Percentiles rank a stretch among this genome's conserved stretches.
Conservation (phyloP, 2,113 vertebrate genomes). For the Calyptommatus sinebrachiatus region DNA sequence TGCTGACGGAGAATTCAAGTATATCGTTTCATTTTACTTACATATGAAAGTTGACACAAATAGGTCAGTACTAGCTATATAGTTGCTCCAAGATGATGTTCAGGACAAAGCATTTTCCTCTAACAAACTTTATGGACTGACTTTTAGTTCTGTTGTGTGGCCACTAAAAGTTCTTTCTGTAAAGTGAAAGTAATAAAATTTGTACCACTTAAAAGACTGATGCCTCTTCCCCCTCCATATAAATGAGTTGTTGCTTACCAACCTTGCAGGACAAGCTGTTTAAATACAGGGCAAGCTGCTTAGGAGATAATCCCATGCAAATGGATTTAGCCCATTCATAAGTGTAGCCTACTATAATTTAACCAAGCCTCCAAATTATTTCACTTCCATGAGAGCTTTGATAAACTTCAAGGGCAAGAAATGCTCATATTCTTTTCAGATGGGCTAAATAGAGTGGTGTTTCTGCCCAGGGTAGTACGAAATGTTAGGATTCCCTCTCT, state of each 20-base stretch:
- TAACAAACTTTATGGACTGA: not conserved
- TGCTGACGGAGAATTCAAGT: not conserved
- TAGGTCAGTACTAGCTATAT: not conserved
- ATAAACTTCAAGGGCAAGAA: not conserved
- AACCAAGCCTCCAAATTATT: not conserved
- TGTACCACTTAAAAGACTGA: not conserved
- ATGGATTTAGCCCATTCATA: not conserved
- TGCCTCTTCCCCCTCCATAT: not conserved
- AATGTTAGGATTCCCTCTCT: not conserved
- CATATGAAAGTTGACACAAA: not conserved
- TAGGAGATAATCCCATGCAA: not conserved
- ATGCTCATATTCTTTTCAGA: not conserved
- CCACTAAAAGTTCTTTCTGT: not conserved
- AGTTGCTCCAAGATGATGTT: not conserved
- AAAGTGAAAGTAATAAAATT: not conserved
- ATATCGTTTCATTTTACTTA: not conserved
- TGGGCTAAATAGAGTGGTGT: not conserved
- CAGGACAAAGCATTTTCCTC: not conserved
- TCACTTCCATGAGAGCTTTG: not conserved
- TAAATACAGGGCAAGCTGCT: conserved; percentile 5
- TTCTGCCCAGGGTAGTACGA: not conserved
- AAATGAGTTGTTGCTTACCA: not conserved
- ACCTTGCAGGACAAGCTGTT: not conserved
- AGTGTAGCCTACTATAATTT: not conserved
- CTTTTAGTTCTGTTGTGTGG: not conserved